A percentile compares a stretch with the other conserved stretches of the same genome.
Evolutionary conservation across 2,113 vertebrate genomes (phyloP).

Genomic region (Myrmophylax atrothorax): DNA sequence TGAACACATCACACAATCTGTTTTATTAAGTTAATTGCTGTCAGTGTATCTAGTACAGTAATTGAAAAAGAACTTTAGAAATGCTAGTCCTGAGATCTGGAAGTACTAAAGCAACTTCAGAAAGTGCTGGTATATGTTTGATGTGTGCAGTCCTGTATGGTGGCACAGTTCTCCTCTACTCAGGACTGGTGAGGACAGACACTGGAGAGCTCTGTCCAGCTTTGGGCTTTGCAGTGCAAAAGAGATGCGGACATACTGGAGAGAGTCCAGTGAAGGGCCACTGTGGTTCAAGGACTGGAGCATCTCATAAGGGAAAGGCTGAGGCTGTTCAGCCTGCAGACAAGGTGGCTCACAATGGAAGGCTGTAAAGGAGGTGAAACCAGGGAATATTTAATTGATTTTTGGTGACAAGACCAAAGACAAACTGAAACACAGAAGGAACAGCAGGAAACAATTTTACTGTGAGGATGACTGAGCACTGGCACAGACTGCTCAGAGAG

Average conservation of each 20-base stretch:
- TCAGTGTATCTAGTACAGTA: not conserved
- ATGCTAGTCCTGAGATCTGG: not conserved
- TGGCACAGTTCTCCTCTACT: not conserved
- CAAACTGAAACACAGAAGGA: not conserved
- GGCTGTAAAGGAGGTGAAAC: not conserved
- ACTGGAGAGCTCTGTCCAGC: not conserved
- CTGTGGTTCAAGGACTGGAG: not conserved
- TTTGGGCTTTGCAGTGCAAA: not conserved
- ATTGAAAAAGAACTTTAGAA: not conserved
- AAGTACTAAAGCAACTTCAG: not conserved
- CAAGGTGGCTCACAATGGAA: not conserved
- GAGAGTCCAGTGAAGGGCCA: not conserved
- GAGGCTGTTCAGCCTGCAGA: not conserved
- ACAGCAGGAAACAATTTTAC: not conserved
- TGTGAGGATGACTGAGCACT: not conserved
- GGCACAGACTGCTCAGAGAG: not conserved
- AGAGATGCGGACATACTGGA: not conserved
- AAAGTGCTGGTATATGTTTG: not conserved
- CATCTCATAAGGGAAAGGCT: not conserved
- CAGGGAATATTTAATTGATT: not conserved
- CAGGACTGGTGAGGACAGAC: not conserved
- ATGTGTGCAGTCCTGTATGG: not conserved
- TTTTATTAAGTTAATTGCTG: constrained; percentile 8
- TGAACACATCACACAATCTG: not conserved
- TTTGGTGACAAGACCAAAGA: not conserved